phyloP scores from a whole-genome alignment of 2,888 invertebrate genomes.

The Yponomeuta sedellus region DNA sequence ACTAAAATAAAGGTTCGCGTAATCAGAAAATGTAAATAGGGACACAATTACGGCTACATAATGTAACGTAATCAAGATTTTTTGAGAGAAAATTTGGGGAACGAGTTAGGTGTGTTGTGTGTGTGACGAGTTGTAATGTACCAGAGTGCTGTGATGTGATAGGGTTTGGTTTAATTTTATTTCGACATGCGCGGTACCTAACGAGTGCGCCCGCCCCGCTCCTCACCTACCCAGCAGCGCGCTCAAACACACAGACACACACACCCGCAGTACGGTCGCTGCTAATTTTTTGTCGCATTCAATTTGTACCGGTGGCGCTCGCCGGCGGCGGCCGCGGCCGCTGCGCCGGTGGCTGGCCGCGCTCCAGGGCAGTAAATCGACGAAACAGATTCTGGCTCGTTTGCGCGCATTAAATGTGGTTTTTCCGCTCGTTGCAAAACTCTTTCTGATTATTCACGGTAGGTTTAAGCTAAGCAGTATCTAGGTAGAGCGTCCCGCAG shows the following conservation, averaged over 20 bases:
- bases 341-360: constrained; percentile 16
- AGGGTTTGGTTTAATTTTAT: too few relatives aligned
- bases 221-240: too few relatives aligned
- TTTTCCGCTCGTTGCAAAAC: constrained; percentile 13
- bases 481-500: background rate
- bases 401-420: constrained; percentile 19
- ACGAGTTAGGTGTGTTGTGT: background rate
- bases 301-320: constrained; percentile 18
- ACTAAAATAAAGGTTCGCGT: background rate
- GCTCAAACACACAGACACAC: too few relatives aligned
- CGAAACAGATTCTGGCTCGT: constrained; percentile 24
- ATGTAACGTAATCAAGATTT: background rate
- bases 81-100: background rate
- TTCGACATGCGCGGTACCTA: too few relatives aligned
- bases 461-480: constrained; percentile 20
- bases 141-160: background rate
- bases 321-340: background rate
- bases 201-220: too few relatives aligned
- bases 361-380: constrained; percentile 20
- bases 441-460: constrained; percentile 20
- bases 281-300: constrained; percentile 24
- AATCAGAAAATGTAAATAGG: background rate
- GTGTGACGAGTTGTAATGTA: background rate
- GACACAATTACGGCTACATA: background rate
- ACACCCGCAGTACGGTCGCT: background rate